Evolutionary conservation across 2,888 invertebrate genomes (phyloP), one percentile per base, ranked within the genome.

Genomic region (Atherix ibis): DNA sequence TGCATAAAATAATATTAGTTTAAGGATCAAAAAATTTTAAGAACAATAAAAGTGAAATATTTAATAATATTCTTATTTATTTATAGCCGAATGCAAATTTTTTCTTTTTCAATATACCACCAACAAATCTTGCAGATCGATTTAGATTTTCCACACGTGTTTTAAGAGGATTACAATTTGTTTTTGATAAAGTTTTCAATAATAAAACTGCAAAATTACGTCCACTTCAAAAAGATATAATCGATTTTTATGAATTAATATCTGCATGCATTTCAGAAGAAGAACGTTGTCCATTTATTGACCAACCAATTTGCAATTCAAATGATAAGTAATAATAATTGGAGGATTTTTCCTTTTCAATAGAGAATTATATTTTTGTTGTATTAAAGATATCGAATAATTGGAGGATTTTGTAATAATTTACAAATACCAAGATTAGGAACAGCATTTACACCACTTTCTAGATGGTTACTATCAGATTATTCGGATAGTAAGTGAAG

Each of bases 371-470:
- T 3, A 17, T 8, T 18, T 16, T 4, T 13, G 17, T 29, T 10
- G 5, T 29, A 4, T 17, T n/a, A 16, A 17, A 35, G 36, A 32
- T 83, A 78, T 55, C 65, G 84, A 30, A 70, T 79, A 2, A 70
- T 76, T 39, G 91, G 92, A 56, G 94, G 92, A 0, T 73, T 83
- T 2, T 94, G 94, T 54, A 94, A 94, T 56, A 94, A 94, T 58
- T 58, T 79, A 22, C 5, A 27, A n/a, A 26, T 32, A 15, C 39
- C 36, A 14, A 13, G 15, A 19, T 18, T 6, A 13, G 36, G 38
- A 8, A 32, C 40, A 8, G 33, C 35, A 9, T 27, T 33, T 10
- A 42, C 43, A 31, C 30, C 39, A 14, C 42, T 22, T 13, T 27
- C 35, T 14, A 35, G 40, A 17, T 13, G 40, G 2, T 4, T 37